Conservation (phyloP, 2,888 invertebrate genomes). For the Acleris literana region DNA sequence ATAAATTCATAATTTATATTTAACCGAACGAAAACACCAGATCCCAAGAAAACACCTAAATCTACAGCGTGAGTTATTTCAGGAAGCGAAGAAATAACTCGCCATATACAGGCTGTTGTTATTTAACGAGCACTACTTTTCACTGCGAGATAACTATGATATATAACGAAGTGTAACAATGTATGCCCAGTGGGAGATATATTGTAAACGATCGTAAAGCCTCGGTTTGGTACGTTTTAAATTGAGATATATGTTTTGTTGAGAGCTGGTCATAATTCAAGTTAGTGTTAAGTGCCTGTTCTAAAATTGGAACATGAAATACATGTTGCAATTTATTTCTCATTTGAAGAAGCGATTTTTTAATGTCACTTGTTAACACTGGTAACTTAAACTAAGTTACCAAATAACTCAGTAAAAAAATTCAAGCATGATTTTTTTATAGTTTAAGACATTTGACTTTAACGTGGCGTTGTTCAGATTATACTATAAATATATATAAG, state of each 20-base stretch:
- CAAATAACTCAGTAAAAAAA: too few relatives aligned
- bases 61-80: slow-evolving; percentile 32
- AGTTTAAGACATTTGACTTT: too few relatives aligned
- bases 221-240: not conserved
- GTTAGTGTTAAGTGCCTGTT: slow-evolving; percentile 1
- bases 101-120: slow-evolving; percentile 25
- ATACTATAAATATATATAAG: too few relatives aligned
- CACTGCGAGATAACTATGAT: slow-evolving; percentile 10
- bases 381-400: too few relatives aligned
- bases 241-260: not conserved
- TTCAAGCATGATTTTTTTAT: too few relatives aligned
- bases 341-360: too few relatives aligned
- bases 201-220: slow-evolving; percentile 4
- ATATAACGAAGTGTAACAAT: slow-evolving; percentile 12
- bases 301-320: not conserved
- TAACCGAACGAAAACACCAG: slow-evolving; percentile 9
- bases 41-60: slow-evolving; percentile 24
- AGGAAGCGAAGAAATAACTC: slow-evolving; percentile 28
- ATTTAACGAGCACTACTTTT: slow-evolving; percentile 32
- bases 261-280: not conserved
- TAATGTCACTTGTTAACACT: too few relatives aligned
- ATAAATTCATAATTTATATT: slow-evolving; percentile 24
- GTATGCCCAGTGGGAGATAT: slow-evolving; percentile 1
- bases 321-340: too few relatives aligned
- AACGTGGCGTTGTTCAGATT: too few relatives aligned